Conservation (phyloP, 23 tunicate genomes). For the Ciona savignyi region DNA sequence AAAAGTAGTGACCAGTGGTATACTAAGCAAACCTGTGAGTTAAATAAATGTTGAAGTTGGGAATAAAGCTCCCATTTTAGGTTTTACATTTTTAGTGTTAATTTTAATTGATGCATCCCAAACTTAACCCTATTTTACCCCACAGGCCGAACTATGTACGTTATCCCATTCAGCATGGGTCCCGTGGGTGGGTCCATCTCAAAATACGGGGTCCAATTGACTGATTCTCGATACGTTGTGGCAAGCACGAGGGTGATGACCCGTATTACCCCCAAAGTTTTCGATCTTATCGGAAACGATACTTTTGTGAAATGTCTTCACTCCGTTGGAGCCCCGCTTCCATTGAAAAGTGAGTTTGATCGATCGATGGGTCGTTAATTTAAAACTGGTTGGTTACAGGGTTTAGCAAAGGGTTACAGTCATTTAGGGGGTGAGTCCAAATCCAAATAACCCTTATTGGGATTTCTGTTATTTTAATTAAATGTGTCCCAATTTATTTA, state of each 20-base stretch:
- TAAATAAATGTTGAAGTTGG: no score
- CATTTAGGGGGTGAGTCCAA: no score
- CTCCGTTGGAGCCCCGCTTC: slow-evolving; percentile 95
- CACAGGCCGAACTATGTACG: slow-evolving; percentile 99
- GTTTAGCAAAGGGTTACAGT: no score
- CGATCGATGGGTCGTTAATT: no score
- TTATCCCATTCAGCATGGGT: slow-evolving; percentile 99
- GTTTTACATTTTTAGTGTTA: no score
- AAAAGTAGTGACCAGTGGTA: no score
- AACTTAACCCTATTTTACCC: not conserved
- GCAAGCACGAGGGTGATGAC: slow-evolving; percentile 98
- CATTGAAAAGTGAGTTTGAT: slow-evolving; percentile 66
- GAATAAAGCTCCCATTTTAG: no score
- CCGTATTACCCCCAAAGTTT: slow-evolving; percentile 67
- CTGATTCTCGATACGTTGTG: slow-evolving; percentile 90
- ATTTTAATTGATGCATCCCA: not conserved
- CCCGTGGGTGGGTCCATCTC: slow-evolving; percentile 94
- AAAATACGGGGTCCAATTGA: slow-evolving; percentile 91
- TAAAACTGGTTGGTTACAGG: no score
- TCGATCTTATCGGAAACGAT: slow-evolving; percentile 52
- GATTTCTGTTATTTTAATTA: no score
- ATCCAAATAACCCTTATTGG: no score
- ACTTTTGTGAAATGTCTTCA: slow-evolving; percentile 95
- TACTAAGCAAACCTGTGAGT: no score
- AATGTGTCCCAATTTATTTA: no score